Base-by-base conservation (phyloP, 1,140 invertebrate species). In the Elymnias hypermnestra region DNA sequence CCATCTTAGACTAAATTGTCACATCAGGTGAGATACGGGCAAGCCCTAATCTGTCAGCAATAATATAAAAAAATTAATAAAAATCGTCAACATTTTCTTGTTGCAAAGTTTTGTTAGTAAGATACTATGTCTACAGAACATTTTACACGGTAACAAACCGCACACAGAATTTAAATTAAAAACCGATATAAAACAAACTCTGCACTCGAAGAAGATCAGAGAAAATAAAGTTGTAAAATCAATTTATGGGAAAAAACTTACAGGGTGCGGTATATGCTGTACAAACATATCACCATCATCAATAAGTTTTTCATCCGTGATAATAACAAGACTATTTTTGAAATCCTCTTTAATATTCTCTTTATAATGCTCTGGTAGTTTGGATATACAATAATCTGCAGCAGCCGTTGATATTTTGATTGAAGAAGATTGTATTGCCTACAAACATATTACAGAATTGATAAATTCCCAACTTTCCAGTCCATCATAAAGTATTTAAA, bases 241-340 rank as follows among this genome's bases (percentile, higher is more conserved):
- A 12, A 41, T 39, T 29, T 41, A 43, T 15, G 18, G 13, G n/a
- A n/a, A n/a, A 28, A 39, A 13, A 70, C 86, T 84, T 69, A 88
- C 88, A 5, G 87, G 87, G 56, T 88, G 86, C 8, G 68, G 71
- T 29, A 88, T 71, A 18, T 72, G 59, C 7, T 74, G 65, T 0
- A 53, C 42, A 9, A 81, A 74, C 28, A 77, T 28, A 0, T 74
- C 74, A 0, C 63, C 65, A 4, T 79, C 70, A 29, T 82, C 77
- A 1, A 79, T 42, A 5, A 81, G 9, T 7, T 63, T 58, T 4
- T 79, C 71, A 28, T 82, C 69, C 1, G 74, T 85, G n/a, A 84
- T 60, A 0, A 56, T 41, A 7, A 65, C 57, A 0, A 85, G 51
- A 7, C 39, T 29, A 5, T 71, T 63, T 5, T 51, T 53, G 28